These are phyloP conservation scores for Siniperca knerii DNA, from an alignment of 2,113 vertebrate species.

Conservation along the genomic window DNA sequence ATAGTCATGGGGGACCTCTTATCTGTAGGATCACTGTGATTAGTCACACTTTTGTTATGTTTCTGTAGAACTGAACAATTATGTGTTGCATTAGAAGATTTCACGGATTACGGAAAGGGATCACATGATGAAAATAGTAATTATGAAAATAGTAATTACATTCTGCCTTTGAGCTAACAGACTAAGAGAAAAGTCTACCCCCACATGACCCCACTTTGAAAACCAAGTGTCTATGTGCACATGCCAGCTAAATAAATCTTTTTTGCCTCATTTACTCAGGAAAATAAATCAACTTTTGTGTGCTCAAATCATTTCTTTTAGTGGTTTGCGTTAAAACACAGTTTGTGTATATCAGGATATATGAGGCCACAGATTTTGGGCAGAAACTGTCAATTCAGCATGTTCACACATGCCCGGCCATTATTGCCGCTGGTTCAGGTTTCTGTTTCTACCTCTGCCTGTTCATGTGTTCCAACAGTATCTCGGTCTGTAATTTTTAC, in stretches of 20 bases:
- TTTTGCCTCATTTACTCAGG: background rate
- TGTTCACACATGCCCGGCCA: constrained; percentile 62
- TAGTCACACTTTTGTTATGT: background rate
- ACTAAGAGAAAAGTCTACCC: background rate
- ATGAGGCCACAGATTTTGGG: background rate
- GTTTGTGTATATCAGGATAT: constrained; percentile 1
- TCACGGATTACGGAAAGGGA: background rate
- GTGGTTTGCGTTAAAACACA: background rate
- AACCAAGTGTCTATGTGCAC: background rate
- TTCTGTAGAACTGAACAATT: background rate
- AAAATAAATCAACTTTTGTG: background rate
- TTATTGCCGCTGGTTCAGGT: constrained; percentile 25
- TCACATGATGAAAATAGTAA: background rate
- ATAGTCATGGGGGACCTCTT: no score
- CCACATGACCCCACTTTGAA: background rate
- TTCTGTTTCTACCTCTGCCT: constrained; percentile 26
- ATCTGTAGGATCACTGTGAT: background rate
- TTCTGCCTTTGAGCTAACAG: background rate
- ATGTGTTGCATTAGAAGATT: background rate
- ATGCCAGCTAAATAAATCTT: background rate
- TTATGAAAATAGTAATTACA: background rate
- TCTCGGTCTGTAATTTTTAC: background rate
- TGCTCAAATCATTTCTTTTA: background rate
- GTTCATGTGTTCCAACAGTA: background rate
- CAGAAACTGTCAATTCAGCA: constrained; percentile 24